These are phyloP conservation scores for Andrena bucephala DNA, from an alignment of 2,888 invertebrate species.

Conservation along the genomic window DNA sequence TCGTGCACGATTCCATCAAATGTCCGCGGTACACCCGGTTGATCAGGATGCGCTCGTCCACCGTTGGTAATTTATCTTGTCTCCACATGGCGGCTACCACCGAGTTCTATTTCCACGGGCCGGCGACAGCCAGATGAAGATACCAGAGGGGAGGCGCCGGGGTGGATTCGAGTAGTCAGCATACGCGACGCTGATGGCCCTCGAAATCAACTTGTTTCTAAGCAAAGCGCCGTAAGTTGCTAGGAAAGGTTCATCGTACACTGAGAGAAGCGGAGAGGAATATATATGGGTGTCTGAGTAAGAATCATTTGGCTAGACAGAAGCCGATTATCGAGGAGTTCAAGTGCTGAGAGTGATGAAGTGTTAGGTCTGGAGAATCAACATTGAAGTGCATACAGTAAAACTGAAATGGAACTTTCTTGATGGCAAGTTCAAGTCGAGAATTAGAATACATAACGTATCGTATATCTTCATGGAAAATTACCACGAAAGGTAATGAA, in stretches of 20 bases:
- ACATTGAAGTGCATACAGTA: too few relatives aligned
- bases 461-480: too few relatives aligned
- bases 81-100: slow-evolving; percentile 48
- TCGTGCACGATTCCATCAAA: slow-evolving; percentile 65
- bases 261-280: neutral
- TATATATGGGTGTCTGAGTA: neutral
- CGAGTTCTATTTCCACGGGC: slow-evolving; percentile 39
- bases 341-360: neutral
- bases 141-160: slow-evolving; percentile 15
- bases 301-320: neutral
- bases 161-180: neutral
- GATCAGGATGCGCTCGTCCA: slow-evolving; percentile 69
- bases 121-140: slow-evolving; percentile 30
- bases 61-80: slow-evolving; percentile 69
- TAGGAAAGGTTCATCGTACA: neutral
- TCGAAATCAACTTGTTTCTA: neutral
- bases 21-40: slow-evolving; percentile 51
- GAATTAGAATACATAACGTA: too few relatives aligned
- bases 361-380: neutral
- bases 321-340: neutral
- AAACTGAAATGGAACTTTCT: too few relatives aligned
- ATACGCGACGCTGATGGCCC: neutral
- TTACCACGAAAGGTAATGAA: too few relatives aligned
- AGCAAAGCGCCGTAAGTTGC: neutral
- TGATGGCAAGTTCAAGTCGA: too few relatives aligned